These are phyloP conservation scores for Lepidonotus clava DNA, from an alignment of 2,888 invertebrate species.

Conservation along the genomic window DNA sequence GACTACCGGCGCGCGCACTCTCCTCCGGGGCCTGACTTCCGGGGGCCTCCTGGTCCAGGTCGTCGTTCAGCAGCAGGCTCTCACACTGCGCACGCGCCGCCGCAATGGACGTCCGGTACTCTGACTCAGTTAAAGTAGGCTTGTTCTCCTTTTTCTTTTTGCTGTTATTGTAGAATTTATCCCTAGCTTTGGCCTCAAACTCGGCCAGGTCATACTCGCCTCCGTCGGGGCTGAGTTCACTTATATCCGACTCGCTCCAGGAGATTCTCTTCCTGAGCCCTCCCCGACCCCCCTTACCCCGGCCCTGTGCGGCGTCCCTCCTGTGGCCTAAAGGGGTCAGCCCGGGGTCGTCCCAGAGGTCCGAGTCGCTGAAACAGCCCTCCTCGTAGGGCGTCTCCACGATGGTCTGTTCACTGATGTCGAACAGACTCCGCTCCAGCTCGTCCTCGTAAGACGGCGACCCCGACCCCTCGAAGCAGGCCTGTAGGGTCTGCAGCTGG, in stretches of 20 bases:
- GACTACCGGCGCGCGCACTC: neutral
- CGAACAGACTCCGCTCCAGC: conserved; percentile 13
- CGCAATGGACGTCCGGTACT: neutral
- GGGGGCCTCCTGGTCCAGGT: neutral
- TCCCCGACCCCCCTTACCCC: neutral
- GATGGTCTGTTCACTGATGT: conserved; percentile 39
- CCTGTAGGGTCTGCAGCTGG: neutral
- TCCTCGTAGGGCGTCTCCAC: neutral
- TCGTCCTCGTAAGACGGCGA: conserved; percentile 43
- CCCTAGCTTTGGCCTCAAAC: conserved; percentile 17
- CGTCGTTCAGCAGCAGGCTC: conserved; percentile 11
- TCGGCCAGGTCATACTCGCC: conserved; percentile 41
- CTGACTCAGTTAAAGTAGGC: neutral
- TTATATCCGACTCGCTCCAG: conserved; percentile 5
- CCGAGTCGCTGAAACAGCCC: neutral
- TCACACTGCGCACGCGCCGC: conserved; percentile 38
- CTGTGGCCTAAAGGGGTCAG: neutral
- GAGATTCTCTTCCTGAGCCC: neutral
- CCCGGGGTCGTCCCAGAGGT: conserved; percentile 17
- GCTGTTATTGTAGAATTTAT: neutral
- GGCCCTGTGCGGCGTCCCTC: neutral
- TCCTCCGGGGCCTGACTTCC: neutral
- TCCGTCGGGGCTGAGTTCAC: conserved; percentile 11
- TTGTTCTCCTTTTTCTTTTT: neutral
- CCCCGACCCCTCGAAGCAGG: neutral